These are phyloP conservation scores for Gymnocephalus cernua DNA, from an alignment of 2,113 vertebrate species.

Conservation along the genomic window DNA sequence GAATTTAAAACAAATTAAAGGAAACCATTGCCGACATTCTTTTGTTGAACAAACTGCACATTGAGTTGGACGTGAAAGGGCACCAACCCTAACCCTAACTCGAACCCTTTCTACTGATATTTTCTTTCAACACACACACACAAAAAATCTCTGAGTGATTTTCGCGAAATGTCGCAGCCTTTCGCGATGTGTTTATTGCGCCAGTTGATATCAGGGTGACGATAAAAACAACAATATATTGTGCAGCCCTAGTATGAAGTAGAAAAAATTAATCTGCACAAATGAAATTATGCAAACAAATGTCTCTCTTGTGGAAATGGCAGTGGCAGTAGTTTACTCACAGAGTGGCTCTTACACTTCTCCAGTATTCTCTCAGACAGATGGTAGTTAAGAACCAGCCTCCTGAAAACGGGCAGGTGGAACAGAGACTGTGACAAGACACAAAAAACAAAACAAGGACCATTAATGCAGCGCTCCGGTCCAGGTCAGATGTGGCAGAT, in stretches of 20 bases:
- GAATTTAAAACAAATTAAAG: too few relatives aligned
- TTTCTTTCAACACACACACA: too few relatives aligned
- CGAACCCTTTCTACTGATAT: too few relatives aligned
- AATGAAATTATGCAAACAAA: not conserved
- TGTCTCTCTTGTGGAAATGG: not conserved
- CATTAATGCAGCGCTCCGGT: not conserved
- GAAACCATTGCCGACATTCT: too few relatives aligned
- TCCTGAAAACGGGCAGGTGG: conserved; percentile 94
- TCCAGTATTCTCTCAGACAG: conserved; percentile 89
- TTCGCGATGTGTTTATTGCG: too few relatives aligned
- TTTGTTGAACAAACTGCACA: too few relatives aligned
- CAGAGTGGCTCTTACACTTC: conserved; percentile 88
- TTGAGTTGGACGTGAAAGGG: too few relatives aligned
- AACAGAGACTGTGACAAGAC: conserved; percentile 90
- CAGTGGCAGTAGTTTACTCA: conserved; percentile 78
- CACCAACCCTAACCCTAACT: too few relatives aligned
- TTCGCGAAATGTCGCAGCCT: too few relatives aligned
- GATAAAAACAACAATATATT: too few relatives aligned
- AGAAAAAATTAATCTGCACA: not conserved
- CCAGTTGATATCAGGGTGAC: too few relatives aligned
- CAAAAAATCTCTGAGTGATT: too few relatives aligned
- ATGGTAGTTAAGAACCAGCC: conserved; percentile 93
- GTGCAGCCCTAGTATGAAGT: not conserved
- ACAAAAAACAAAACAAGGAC: not conserved
- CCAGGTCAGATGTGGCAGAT: not conserved